Base-by-base conservation (phyloP, 2,888 invertebrate genomes). In the Isotomurus palustris region DNA sequence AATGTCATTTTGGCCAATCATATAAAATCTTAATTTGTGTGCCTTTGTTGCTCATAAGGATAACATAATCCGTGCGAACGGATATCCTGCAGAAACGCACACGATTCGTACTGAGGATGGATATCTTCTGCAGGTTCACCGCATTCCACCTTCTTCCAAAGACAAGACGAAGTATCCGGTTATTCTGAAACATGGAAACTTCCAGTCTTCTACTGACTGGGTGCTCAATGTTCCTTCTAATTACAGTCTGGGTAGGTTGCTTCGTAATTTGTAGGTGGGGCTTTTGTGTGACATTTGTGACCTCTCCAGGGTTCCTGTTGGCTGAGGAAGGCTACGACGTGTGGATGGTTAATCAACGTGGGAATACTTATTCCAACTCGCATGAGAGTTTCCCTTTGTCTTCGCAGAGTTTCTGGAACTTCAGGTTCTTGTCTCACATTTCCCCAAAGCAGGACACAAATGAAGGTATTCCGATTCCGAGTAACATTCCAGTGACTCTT, bases 201-300 rank as follows among this genome's bases (percentile, higher is more conserved):
- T 89, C 0, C 83, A 84, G 8, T 85, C 86, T 68, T 88, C 90
- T 1, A 82, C 86, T 0, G 86, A 87, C 74, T 92, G 87, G 87
- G 78, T 91, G 1, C 75, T 86, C 8, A 78, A 84, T 49, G 85
- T 85, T 17, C 84, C 81, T 3, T 76, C 79, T 53, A 82, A 83
- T 72, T 81, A 60, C 43, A 5, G 69, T 71, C 52, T 60, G 5
- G 47, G 47, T 47, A 22, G 10, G 22, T 22, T 44, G 32, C 8
- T 32, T 32, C 32, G 14, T 10, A 32, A 14, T 32, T 32, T 32
- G 8, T 10, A 10, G 32, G 32, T 10, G 14, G 14, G 32, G 8
- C 32, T 10, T 14, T 10, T 10, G 32, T 32, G 8, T 32, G 14
- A 32, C 40, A 14, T 40, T 6, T 14, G n/a, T 14, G 17, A 14